phyloP scores from a whole-genome alignment of 1,140 invertebrate species.

The Helicoverpa zea region DNA sequence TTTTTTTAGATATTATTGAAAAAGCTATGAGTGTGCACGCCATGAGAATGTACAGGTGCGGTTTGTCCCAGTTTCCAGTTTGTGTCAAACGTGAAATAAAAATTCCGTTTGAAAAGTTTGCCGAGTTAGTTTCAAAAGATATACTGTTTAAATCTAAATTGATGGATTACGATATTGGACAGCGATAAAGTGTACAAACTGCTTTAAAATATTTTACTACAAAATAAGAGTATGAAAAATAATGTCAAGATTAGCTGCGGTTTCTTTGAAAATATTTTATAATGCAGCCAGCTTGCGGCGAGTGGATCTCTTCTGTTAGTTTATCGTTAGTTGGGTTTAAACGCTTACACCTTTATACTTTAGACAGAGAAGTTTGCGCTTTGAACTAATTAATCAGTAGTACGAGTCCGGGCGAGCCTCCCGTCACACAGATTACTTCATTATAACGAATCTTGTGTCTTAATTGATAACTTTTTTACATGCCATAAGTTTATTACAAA shows the following conservation, averaged over 20 bases:
- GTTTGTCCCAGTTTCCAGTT: background rate
- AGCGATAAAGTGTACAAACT: conserved; percentile 7
- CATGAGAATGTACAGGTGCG: background rate
- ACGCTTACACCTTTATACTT: background rate
- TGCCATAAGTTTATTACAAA: background rate
- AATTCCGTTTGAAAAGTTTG: conserved; percentile 2
- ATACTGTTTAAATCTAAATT: background rate
- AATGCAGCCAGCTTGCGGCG: background rate
- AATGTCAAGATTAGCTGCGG: conserved; percentile 5
- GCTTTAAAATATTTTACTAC: background rate
- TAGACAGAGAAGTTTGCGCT: background rate
- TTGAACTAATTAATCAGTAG: background rate
- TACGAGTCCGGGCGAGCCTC: background rate
- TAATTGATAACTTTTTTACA: background rate
- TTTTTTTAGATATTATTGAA: conserved; percentile 28
- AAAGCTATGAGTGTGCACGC: background rate
- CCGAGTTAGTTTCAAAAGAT: background rate
- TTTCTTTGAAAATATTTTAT: background rate
- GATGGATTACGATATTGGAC: background rate
- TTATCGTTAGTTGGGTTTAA: background rate
- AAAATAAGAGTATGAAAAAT: background rate
- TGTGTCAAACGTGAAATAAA: background rate
- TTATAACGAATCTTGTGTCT: background rate
- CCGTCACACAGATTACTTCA: conserved; percentile 17
- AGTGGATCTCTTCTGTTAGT: background rate